A percentile compares a stretch with the other conserved stretches of the same genome.
phyloP scores from a whole-genome alignment of 2,113 vertebrate species.

The Anthoscopus minutus region DNA sequence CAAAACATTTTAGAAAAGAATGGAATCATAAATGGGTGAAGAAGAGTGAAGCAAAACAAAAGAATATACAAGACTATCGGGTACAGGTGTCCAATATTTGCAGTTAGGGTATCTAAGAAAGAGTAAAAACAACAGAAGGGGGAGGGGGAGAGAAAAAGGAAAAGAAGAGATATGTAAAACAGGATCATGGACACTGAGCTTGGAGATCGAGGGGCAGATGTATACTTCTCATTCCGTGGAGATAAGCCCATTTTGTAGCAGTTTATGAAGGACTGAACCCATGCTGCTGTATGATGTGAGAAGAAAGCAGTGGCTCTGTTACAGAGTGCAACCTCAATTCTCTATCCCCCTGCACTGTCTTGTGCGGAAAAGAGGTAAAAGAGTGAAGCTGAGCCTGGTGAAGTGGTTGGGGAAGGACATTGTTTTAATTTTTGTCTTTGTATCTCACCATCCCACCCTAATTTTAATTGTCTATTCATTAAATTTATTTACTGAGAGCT shows the following conservation, averaged over 20 bases:
- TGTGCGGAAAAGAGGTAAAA: neutral
- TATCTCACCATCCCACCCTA: neutral
- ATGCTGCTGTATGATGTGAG: no score
- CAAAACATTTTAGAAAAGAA: neutral
- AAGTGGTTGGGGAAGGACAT: accelerated
- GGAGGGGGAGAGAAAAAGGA: accelerated
- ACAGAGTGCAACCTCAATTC: neutral
- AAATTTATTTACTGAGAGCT: neutral
- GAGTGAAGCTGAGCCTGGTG: neutral
- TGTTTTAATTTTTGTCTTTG: neutral
- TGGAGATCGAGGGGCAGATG: neutral
- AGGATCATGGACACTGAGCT: neutral
- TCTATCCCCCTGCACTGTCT: accelerated
- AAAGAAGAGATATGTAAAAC: neutral
- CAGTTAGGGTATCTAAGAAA: neutral
- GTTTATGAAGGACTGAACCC: neutral
- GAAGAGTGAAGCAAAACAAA: neutral
- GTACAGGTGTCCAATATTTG: neutral
- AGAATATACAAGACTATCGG: accelerated
- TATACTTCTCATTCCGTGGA: no score
- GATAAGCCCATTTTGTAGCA: neutral
- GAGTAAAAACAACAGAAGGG: neutral
- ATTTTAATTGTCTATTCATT: neutral
- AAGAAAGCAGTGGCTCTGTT: neutral
- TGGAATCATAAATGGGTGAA: neutral